Conservation (phyloP, 1,140 invertebrate genomes). For the Aphaenogaster ashmeadi region DNA sequence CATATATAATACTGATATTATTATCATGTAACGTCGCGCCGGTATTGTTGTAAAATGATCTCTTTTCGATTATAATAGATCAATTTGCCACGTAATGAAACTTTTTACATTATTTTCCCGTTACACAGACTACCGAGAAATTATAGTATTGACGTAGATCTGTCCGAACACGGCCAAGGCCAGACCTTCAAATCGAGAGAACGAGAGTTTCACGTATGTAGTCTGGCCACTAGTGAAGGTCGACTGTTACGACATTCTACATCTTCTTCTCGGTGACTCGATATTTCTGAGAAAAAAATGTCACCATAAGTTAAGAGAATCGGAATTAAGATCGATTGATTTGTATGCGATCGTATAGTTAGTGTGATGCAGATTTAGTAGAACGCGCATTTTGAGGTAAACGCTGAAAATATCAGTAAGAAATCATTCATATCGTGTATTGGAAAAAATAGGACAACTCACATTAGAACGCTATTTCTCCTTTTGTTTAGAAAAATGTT, state of each 20-base stretch:
- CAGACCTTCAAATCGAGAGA: background rate
- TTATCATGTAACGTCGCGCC: background rate
- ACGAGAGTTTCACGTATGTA: background rate
- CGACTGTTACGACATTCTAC: background rate
- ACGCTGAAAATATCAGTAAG: background rate
- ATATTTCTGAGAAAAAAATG: conserved; percentile 38
- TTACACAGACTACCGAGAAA: background rate
- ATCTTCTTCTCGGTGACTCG: background rate
- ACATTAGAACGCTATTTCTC: background rate
- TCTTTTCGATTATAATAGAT: background rate
- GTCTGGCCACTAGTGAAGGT: conserved; percentile 8
- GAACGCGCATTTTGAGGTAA: background rate
- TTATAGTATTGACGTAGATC: conserved; percentile 23
- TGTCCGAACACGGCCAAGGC: conserved; percentile 59
- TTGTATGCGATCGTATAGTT: background rate
- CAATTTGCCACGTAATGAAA: background rate
- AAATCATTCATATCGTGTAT: background rate
- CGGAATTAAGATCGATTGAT: background rate
- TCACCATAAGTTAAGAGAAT: conserved; percentile 10
- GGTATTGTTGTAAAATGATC: background rate
- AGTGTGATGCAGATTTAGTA: background rate
- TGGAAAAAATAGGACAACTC: background rate
- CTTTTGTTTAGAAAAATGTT: background rate
- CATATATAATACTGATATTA: background rate
- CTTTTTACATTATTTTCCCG: background rate